These are phyloP conservation scores for Pandemis corylana DNA, from an alignment of 2,888 invertebrate genomes.

Conservation along the genomic window DNA sequence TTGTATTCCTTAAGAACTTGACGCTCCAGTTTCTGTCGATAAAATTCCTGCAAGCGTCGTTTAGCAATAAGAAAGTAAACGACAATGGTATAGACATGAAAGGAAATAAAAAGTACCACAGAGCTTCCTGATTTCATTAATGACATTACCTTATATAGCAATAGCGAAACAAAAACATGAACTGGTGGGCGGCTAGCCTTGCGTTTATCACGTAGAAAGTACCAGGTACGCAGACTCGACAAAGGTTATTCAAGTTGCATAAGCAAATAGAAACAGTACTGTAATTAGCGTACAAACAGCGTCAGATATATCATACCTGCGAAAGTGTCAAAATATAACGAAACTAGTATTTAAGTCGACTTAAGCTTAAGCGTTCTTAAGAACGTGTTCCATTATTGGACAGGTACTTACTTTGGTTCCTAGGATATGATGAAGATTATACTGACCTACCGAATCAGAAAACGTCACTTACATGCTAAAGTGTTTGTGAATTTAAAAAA, in stretches of 20 bases:
- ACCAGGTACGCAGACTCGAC: constrained; percentile 36
- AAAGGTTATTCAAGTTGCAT: constrained; percentile 34
- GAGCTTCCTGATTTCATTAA: constrained; percentile 25
- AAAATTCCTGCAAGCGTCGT: not conserved
- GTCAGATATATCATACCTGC: too few relatives aligned
- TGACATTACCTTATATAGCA: constrained; percentile 30
- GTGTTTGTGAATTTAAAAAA: not conserved
- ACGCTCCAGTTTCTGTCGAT: not conserved
- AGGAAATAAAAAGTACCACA: constrained; percentile 8
- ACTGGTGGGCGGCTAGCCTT: constrained; percentile 51
- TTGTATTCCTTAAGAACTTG: too few relatives aligned
- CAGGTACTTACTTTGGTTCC: too few relatives aligned
- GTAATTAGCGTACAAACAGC: not conserved
- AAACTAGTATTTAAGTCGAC: too few relatives aligned
- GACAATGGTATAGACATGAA: not conserved
- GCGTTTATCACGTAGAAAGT: constrained; percentile 53
- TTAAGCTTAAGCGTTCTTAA: too few relatives aligned
- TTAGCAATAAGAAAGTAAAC: constrained; percentile 8
- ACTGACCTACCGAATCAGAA: constrained; percentile 1
- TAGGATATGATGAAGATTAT: too few relatives aligned
- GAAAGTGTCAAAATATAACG: too few relatives aligned
- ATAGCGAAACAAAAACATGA: constrained; percentile 11
- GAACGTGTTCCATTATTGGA: too few relatives aligned
- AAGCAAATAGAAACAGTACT: constrained; percentile 18
- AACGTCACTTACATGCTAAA: constrained; percentile 21